These are phyloP conservation scores for Drosophila nannoptera DNA, from an alignment of 1,140 invertebrate genomes.

Conservation along the genomic window DNA sequence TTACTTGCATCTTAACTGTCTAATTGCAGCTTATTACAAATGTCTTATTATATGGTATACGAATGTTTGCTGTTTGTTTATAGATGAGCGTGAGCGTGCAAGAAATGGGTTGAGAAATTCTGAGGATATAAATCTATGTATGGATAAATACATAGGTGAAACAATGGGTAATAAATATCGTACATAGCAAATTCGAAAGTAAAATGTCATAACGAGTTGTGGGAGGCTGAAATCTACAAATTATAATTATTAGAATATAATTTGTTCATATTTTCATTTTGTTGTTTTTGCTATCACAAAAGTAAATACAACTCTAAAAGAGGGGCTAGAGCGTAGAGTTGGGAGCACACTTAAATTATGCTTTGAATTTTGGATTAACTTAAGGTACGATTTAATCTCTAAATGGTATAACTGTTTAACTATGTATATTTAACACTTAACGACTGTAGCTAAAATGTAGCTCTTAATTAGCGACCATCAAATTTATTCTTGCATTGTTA, in stretches of 20 bases:
- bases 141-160: constrained; percentile 12
- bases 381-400: constrained; percentile 56
- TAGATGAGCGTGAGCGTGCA: constrained; percentile 15
- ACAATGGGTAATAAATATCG: constrained; percentile 49
- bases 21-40: constrained; percentile 61
- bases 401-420: constrained; percentile 45
- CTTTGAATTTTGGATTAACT: constrained; percentile 27
- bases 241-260: constrained; percentile 45
- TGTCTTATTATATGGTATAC: constrained; percentile 68
- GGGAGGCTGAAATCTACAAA: constrained; percentile 27
- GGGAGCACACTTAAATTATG: constrained; percentile 19
- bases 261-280: constrained; percentile 60
- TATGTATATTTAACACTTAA: constrained; percentile 72
- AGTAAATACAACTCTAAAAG: constrained; percentile 73
- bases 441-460: constrained; percentile 52
- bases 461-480: constrained; percentile 25
- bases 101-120: constrained; percentile 21
- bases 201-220: constrained; percentile 36
- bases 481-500: constrained; percentile 36
- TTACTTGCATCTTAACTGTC: constrained; percentile 43
- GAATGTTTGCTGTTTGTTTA: constrained; percentile 59
- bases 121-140: not conserved
- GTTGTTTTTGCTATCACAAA: constrained; percentile 74
- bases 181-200: constrained; percentile 52
- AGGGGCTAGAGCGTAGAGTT: constrained; percentile 26